A percentile compares a stretch with the other conserved stretches of the same genome.
Evolutionary conservation across 1,140 invertebrate genomes (phyloP).

Genomic region (Magallana angulata): DNA sequence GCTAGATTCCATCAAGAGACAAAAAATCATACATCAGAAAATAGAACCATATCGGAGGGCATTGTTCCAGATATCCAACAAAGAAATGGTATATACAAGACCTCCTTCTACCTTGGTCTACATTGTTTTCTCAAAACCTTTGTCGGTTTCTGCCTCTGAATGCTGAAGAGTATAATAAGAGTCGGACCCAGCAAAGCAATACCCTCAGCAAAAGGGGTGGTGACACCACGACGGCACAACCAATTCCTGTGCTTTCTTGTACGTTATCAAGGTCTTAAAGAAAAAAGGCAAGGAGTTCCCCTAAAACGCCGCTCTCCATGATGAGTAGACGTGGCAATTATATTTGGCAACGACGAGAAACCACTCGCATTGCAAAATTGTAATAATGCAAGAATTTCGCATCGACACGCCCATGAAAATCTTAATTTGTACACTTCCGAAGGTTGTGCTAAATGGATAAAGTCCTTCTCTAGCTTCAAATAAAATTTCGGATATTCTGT

Average conservation of each 20-base stretch:
- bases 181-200: not conserved
- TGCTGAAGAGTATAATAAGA: not conserved
- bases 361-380: not conserved
- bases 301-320: not conserved
- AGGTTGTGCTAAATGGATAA: not conserved
- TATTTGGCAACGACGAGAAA: not conserved
- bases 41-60: not conserved
- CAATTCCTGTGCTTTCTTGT: not conserved
- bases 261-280: not conserved
- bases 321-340: constrained; percentile 2
- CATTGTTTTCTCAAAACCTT: not conserved
- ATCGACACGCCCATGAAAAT: not conserved
- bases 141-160: not conserved
- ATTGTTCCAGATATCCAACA: not conserved
- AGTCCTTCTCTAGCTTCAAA: not conserved
- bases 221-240: not conserved
- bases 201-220: not conserved
- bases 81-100: not conserved
- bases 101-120: constrained; percentile 9
- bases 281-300: not conserved
- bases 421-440: not conserved
- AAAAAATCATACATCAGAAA: constrained; percentile 10
- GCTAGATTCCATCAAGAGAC: not conserved
- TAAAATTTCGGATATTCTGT: not conserved
- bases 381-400: not conserved